Evolutionary conservation across 2,888 invertebrate genomes (phyloP), one percentile per base, ranked within the genome.

Genomic region (Parasteatoda lunata): DNA sequence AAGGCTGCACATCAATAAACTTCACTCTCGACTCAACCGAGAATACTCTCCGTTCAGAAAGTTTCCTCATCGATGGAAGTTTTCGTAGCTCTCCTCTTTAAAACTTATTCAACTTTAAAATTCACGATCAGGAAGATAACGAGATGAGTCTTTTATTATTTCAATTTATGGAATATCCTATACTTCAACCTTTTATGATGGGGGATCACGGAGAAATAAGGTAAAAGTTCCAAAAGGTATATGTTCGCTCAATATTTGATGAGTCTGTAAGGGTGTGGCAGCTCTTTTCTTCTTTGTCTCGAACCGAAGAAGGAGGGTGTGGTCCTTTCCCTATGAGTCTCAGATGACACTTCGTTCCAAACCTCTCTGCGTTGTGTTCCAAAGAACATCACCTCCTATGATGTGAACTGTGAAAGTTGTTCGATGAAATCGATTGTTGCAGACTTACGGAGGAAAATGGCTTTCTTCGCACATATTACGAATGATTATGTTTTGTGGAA

Each of bases 211-310:
- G 11, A 2, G 69, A 6, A 13, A 11, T 11, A 69, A 45, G 69
- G 30, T 9, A 30, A 30, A 11, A 15, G 5, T 30, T 45, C 47
- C 59, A 45, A 79, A 71, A 79, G 78, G 59, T 45, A 51, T 68
- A 48, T 64, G 51, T 52, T 65, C 30, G 48, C 30, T 80, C 83
- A 71, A 77, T 83, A 77, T 83, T 83, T 83, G 83, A 83, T 83
- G 83, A 83, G 71, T 4, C 9, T 4, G 48, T 7, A 15, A 30
- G 77, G 83, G 83, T 77, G 77, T 77, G 77, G 80, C 54, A 9
- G 45, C 47, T 4, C n/a, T 64, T n/a, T 65, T 48, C 47, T 30
- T 54, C 80, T 72, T 72, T 72, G 65, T 65, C 47, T 47, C 76
- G 68, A 15, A 6, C 11, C 69, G 52, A 3, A 15, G 15, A 47